These are phyloP conservation scores for Chalcis sispes DNA, from an alignment of 2,888 invertebrate genomes.

Conservation along the genomic window DNA sequence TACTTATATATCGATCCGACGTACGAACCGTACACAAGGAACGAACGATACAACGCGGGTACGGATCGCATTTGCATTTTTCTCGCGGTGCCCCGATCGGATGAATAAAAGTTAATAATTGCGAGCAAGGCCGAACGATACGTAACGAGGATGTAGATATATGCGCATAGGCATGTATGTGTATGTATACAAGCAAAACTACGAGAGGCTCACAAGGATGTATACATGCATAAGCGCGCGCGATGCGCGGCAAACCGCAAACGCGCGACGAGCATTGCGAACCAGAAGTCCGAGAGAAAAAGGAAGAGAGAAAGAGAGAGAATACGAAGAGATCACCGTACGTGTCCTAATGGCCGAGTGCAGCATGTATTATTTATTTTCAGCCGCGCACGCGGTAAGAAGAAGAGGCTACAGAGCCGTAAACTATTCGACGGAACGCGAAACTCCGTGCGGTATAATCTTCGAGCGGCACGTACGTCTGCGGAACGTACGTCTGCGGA, in stretches of 20 bases:
- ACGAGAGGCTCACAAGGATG: not conserved
- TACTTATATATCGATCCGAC: too few species aligned
- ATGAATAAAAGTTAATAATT: too few species aligned
- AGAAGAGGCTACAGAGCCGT: slow-evolving; percentile 6
- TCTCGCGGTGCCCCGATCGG: too few species aligned
- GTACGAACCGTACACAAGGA: too few species aligned
- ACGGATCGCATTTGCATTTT: slow-evolving; percentile 39
- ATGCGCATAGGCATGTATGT: too few species aligned
- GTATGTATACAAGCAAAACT: slow-evolving; percentile 1
- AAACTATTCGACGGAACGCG: slow-evolving; percentile 42
- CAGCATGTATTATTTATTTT: slow-evolving; percentile 49
- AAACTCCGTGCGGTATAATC: slow-evolving; percentile 30
- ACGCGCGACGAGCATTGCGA: not conserved
- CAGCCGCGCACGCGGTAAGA: not conserved
- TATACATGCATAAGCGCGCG: not conserved
- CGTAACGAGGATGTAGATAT: too few species aligned
- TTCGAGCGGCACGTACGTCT: slow-evolving; percentile 47
- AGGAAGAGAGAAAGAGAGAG: slow-evolving; percentile 12
- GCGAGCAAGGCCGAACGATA: too few species aligned
- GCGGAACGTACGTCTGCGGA: slow-evolving; percentile 35
- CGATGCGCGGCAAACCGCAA: slow-evolving; percentile 30
- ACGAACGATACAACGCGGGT: slow-evolving; percentile 5
- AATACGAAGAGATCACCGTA: too few species aligned
- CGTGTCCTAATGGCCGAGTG: slow-evolving; percentile 52
- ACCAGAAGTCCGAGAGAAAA: too few species aligned